Evolutionary conservation across 37 sponge, comb jelly and placozoan genomes (phyloP).

Genomic region (Dysidea cf. avara): DNA sequence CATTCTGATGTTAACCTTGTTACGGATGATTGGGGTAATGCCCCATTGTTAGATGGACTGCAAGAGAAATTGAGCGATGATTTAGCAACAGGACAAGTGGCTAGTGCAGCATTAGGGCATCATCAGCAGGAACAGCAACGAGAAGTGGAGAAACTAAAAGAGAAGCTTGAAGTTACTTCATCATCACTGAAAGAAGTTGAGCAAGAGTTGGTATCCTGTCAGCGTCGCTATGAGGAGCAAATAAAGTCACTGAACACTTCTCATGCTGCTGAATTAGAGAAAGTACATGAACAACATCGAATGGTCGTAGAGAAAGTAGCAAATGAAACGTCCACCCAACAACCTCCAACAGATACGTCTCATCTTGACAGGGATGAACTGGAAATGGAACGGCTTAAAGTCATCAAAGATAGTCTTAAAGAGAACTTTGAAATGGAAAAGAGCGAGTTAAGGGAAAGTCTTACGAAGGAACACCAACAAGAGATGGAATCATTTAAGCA

Average conservation of each 20-base stretch:
- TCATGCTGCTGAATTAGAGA: neutral
- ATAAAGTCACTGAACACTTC: constrained; percentile 7
- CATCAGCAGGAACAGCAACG: neutral
- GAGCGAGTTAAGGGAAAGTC: neutral
- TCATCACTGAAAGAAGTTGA: too few species aligned
- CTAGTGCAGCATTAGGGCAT: neutral
- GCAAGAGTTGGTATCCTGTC: constrained; percentile 2
- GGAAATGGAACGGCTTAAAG: constrained; percentile 47
- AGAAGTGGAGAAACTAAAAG: neutral
- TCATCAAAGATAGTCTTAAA: constrained; percentile 53
- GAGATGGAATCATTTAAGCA: constrained; percentile 21
- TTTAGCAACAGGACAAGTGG: too few species aligned
- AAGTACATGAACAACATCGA: neutral
- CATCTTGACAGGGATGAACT: constrained; percentile 34
- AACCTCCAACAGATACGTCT: too few species aligned
- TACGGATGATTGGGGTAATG: too few species aligned
- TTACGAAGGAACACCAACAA: constrained; percentile 11
- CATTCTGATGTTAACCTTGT: too few species aligned
- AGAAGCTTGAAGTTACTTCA: neutral
- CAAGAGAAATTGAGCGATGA: too few species aligned
- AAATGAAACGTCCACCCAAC: too few species aligned
- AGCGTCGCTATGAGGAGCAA: neutral
- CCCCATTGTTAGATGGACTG: too few species aligned
- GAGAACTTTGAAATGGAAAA: constrained; percentile 8
- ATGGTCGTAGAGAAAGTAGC: too few species aligned